phyloP scores from a whole-genome alignment of 2,113 vertebrate species.

The Gobio gobio region DNA sequence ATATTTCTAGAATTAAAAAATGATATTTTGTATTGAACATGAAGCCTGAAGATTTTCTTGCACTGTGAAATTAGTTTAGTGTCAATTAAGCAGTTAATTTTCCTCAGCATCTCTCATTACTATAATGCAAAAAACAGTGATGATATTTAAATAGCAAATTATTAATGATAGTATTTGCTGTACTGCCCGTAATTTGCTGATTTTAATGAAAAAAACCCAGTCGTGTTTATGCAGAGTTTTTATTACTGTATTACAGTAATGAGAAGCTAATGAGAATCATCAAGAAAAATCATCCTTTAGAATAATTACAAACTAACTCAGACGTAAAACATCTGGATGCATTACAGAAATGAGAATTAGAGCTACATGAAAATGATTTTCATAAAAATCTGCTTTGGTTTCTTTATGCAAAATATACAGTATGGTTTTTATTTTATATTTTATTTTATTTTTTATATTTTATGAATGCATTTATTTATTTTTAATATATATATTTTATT shows the following conservation, averaged over 20 bases:
- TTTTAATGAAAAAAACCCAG: not conserved
- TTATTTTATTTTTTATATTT: too few relatives aligned
- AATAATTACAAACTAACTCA: not conserved
- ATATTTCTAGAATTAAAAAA: not conserved
- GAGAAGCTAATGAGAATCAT: constrained; percentile 6
- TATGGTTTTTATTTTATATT: too few relatives aligned
- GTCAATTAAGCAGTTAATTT: constrained; percentile 3
- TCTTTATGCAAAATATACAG: not conserved
- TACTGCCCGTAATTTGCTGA: not conserved
- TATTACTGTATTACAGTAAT: constrained; percentile 1
- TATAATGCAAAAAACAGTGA: not conserved
- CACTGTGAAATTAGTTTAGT: constrained; percentile 1
- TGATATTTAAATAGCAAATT: not conserved
- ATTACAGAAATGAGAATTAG: not conserved
- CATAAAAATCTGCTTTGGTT: not conserved
- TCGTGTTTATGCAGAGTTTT: not conserved
- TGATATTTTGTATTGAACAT: not conserved
- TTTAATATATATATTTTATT: too few relatives aligned
- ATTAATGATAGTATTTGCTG: not conserved
- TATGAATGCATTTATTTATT: too few relatives aligned
- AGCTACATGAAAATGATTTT: not conserved
- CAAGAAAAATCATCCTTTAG: not conserved
- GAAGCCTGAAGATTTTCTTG: not conserved
- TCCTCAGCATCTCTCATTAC: not conserved
- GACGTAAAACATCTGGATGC: not conserved